A percentile compares a stretch with the other conserved stretches of the same genome.
phyloP scores from a whole-genome alignment of 2,888 invertebrate genomes.

The Physocephala rufipes region DNA sequence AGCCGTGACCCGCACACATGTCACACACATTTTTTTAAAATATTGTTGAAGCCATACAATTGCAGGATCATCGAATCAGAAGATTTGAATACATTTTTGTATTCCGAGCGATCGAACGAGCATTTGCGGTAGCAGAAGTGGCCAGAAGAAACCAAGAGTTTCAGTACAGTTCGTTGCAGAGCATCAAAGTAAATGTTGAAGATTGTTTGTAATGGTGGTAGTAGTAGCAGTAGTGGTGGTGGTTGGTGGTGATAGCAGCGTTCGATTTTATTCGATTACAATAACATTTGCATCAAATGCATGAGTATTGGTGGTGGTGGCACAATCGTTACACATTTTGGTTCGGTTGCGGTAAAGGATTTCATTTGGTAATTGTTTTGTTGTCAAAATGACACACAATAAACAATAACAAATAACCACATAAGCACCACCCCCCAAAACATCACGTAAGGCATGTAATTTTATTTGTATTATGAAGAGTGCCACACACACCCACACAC shows the following conservation, averaged over 20 bases:
- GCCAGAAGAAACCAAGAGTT: conserved; percentile 9
- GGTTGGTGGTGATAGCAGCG: too few relatives aligned
- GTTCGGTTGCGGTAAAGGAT: conserved; percentile 27
- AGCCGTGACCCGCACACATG: neutral
- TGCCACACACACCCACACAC: conserved; percentile 37
- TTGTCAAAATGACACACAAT: conserved; percentile 38
- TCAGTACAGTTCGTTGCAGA: conserved; percentile 33
- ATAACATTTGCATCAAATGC: conserved; percentile 20
- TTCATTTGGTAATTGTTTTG: conserved; percentile 23
- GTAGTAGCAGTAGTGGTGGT: neutral
- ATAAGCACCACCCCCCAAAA: conserved; percentile 38
- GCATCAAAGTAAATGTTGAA: conserved; percentile 31
- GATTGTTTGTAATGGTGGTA: conserved; percentile 20
- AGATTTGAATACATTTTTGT: conserved; percentile 25
- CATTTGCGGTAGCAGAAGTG: conserved; percentile 5
- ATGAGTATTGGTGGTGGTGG: conserved; percentile 5
- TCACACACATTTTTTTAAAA: neutral
- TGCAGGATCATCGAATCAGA: conserved; percentile 34
- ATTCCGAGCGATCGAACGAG: conserved; percentile 24
- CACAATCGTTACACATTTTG: conserved; percentile 10
- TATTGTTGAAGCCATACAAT: conserved; percentile 18
- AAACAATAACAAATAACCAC: conserved; percentile 40
- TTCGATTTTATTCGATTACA: conserved; percentile 15
- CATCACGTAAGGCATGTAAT: neutral
- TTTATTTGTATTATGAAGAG: conserved; percentile 29